phyloP scores from a whole-genome alignment of 2,888 invertebrate species.

The Synergus gifuensis region DNA sequence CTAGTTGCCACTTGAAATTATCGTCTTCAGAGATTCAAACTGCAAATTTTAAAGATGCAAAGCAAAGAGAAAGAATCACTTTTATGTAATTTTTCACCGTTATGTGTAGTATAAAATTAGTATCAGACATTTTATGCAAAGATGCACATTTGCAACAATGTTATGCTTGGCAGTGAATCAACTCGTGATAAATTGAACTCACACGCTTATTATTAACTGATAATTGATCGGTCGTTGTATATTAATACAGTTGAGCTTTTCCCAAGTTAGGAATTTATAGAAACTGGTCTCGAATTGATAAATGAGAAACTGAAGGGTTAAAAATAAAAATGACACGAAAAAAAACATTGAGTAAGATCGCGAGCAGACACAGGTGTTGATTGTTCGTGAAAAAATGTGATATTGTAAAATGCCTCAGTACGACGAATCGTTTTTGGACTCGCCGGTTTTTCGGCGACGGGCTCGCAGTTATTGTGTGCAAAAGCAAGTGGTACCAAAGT shows the following conservation, averaged over 20 bases:
- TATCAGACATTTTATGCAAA: background rate
- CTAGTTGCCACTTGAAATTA: background rate
- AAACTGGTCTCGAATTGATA: background rate
- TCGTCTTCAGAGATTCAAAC: background rate
- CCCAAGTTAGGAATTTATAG: background rate
- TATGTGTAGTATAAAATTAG: background rate
- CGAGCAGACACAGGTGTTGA: conserved; percentile 5
- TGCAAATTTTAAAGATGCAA: background rate
- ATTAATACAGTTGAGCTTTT: no score
- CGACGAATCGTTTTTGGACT: conserved; percentile 75
- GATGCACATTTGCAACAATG: background rate
- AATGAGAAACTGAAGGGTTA: background rate
- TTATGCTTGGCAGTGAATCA: background rate
- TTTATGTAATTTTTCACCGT: background rate
- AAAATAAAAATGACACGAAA: background rate
- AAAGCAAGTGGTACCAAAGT: conserved; percentile 70
- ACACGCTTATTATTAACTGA: background rate
- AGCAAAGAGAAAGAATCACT: background rate
- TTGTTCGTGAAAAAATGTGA: conserved; percentile 24
- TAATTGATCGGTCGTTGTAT: background rate
- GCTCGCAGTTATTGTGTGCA: conserved; percentile 74
- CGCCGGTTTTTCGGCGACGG: conserved; percentile 74
- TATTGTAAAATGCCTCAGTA: conserved; percentile 71
- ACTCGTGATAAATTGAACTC: background rate
- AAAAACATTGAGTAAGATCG: background rate